phyloP scores from a whole-genome alignment of 2,113 vertebrate genomes.

The Caretta caretta region DNA sequence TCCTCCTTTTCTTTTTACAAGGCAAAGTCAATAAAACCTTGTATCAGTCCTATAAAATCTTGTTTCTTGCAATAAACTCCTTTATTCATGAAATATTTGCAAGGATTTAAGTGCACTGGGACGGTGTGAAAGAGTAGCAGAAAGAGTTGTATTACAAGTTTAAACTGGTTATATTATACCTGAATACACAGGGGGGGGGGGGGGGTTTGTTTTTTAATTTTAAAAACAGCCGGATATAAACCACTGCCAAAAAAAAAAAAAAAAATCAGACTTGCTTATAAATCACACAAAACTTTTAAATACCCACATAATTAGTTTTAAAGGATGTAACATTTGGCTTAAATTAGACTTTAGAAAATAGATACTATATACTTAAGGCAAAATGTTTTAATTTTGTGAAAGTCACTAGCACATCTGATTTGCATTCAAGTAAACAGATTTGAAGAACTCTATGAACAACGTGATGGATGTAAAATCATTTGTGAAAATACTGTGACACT shows the following conservation, averaged over 20 bases:
- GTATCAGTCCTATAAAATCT: not conserved
- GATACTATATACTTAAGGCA: not conserved
- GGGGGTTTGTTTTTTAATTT: no score
- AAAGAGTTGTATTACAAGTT: not conserved
- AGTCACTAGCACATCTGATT: not conserved
- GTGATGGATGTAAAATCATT: not conserved
- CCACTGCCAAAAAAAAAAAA: not conserved
- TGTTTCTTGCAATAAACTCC: not conserved
- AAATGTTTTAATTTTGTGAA: not conserved
- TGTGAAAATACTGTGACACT: not conserved
- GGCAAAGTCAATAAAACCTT: not conserved
- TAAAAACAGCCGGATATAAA: not conserved
- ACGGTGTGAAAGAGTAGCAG: rapidly evolving
- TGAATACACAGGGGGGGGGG: no score
- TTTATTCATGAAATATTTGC: not conserved
- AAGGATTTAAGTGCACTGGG: not conserved
- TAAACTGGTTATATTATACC: not conserved
- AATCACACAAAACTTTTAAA: not conserved
- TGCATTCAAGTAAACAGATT: not conserved
- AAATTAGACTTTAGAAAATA: not conserved
- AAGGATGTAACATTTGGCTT: not conserved
- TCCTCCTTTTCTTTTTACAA: not conserved
- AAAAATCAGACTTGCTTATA: not conserved
- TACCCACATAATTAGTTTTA: not conserved
- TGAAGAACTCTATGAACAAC: not conserved